phyloP scores from a whole-genome alignment of 2,113 vertebrate genomes.

The Microcebus murinus region DNA sequence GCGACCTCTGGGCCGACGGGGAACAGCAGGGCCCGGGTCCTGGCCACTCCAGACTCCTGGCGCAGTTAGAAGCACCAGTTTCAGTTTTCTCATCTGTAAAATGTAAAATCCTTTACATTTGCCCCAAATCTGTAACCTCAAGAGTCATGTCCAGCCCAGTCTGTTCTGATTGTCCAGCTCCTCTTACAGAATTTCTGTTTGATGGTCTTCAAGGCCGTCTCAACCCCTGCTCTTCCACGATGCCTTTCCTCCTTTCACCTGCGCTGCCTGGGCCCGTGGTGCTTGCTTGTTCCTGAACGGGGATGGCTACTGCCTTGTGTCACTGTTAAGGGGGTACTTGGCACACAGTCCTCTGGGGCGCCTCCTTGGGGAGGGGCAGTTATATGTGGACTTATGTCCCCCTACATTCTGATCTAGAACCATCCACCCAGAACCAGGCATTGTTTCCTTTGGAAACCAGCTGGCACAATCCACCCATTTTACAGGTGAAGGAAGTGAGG shows the following conservation, averaged over 20 bases:
- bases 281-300: not conserved
- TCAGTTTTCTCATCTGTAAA: not conserved
- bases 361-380: not conserved
- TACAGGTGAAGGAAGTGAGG: not conserved
- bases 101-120: not conserved
- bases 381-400: not conserved
- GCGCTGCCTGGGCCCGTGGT: not conserved
- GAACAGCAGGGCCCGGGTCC: not conserved
- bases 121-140: not conserved
- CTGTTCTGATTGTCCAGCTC: not conserved
- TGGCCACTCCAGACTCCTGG: not conserved
- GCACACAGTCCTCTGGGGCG: not conserved
- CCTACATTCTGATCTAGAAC: not conserved
- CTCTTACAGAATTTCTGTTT: not conserved
- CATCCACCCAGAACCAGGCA: not conserved
- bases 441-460: not conserved
- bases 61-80: not conserved
- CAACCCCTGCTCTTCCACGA: not conserved
- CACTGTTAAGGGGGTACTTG: not conserved
- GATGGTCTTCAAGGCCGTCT: not conserved
- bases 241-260: not conserved
- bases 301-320: too few relatives aligned
- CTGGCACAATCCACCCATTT: not conserved
- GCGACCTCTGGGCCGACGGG: not conserved
- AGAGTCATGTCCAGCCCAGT: not conserved